Percentiles rank a stretch among this genome's conserved stretches.
These are phyloP conservation scores for Drosophila maculinotata DNA, from an alignment of 2,888 invertebrate species.

Conservation along the genomic window DNA sequence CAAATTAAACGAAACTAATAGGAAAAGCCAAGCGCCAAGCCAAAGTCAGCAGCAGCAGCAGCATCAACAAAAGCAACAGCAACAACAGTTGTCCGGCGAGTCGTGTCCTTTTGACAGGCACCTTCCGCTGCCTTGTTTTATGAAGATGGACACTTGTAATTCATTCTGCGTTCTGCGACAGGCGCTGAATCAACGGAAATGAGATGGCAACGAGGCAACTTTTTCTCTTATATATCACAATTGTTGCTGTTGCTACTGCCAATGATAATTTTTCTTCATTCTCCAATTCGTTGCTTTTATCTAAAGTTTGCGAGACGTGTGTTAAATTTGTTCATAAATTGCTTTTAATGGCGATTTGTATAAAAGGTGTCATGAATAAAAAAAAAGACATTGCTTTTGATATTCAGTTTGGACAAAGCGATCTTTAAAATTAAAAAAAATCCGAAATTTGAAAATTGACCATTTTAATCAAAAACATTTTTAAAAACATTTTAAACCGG, in stretches of 20 bases:
- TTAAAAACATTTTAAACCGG: too few species aligned
- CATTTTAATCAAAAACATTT: too few species aligned
- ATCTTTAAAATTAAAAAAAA: too few species aligned
- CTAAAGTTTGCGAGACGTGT: slow-evolving; percentile 26
- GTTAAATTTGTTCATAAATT: slow-evolving; percentile 56
- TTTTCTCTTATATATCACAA: slow-evolving; percentile 27
- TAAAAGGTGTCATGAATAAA: too few species aligned
- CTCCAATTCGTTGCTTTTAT: slow-evolving; percentile 34
- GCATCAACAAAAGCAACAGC: neutral
- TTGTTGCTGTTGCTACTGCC: slow-evolving; percentile 36
- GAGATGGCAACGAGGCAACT: slow-evolving; percentile 65
- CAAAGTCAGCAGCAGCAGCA: slow-evolving; percentile 26
- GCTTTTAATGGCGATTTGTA: slow-evolving; percentile 11
- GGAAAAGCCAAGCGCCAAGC: slow-evolving; percentile 69
- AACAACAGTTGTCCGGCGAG: slow-evolving; percentile 14
- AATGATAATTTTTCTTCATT: slow-evolving; percentile 63
- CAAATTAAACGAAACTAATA: slow-evolving; percentile 79
- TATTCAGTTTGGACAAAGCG: too few species aligned
- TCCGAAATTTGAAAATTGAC: too few species aligned
- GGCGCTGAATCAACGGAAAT: slow-evolving; percentile 77
- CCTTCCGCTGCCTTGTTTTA: slow-evolving; percentile 78
- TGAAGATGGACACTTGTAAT: slow-evolving; percentile 81
- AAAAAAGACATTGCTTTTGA: too few species aligned
- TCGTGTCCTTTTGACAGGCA: slow-evolving; percentile 76
- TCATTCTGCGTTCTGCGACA: slow-evolving; percentile 71